Evolutionary conservation across 2,888 invertebrate genomes (phyloP), one percentile per base, ranked within the genome.

Genomic region (Allacma fusca): DNA sequence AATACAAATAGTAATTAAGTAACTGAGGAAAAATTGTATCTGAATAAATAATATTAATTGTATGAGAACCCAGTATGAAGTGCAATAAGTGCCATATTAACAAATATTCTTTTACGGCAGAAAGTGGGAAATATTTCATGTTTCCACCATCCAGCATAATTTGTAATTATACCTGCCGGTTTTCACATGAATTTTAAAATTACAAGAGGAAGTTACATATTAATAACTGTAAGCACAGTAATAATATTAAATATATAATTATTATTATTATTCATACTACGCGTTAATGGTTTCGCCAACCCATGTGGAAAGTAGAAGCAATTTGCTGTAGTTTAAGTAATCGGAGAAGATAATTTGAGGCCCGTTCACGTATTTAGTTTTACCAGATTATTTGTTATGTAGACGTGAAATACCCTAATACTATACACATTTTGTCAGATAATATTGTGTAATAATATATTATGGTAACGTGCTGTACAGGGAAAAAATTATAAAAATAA

Each of bases 361-460:
- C 50, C 50, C 19, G 50, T 50, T 50, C 2, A n/a, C 2, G 50
- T 7, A 50, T 50, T 19, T 50, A 50, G 50, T 50, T 50, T 50
- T n/a, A 50, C 50, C 4, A 50, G 16, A 16, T 50, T 50, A 50
- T 26, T 62, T 65, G 65, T 65, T 28, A 28, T 64, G 24, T 26
- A 65, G 12, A 13, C 21, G 21, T 62, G 62, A 65, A 28, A 65
- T 62, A 65, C 16, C n/a, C n/a, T n/a, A 16, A 65, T 65, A 65
- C 21, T 57, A 57, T 57, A 62, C 24, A 23, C 62, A 62, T 26
- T 26, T 62, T 62, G 23, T 13, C 62, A 62, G 12, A 62, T 62
- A 62, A 50, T 62, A 62, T 16, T 21, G n/a, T 62, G 21, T 62
- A 62, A 26, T 62, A 23, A 65, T 65, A 65, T 65, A 65, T 65